A percentile compares a stretch with the other conserved stretches of the same genome.
phyloP scores from a whole-genome alignment of 1,140 invertebrate genomes.

The Lysiphlebus fabarum region DNA sequence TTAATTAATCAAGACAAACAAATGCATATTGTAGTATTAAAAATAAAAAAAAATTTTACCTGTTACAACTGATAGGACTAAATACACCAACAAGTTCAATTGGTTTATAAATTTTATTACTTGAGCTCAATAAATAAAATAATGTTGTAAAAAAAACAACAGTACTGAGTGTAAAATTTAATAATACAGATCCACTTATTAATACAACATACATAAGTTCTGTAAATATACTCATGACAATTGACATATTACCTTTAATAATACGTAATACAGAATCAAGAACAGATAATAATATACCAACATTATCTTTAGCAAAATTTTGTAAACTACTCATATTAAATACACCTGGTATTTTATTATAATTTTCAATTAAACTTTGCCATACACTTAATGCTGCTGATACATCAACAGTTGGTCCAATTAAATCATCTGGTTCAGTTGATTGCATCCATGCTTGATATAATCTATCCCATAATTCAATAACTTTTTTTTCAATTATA shows the following conservation, averaged over 20 bases:
- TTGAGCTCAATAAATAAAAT: constrained; percentile 91
- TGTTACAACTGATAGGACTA: constrained; percentile 61
- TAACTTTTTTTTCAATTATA: constrained; percentile 83
- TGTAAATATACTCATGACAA: constrained; percentile 83
- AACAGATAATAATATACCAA: constrained; percentile 85
- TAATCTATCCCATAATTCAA: constrained; percentile 89
- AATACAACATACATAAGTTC: constrained; percentile 84
- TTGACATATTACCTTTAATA: constrained; percentile 85
- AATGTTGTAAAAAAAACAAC: constrained; percentile 95
- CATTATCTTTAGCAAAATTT: constrained; percentile 85
- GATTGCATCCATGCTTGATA: constrained; percentile 89
- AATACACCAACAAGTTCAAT: constrained; percentile 78
- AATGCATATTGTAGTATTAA: no score
- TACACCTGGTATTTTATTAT: constrained; percentile 67
- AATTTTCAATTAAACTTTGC: constrained; percentile 68
- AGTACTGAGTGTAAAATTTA: constrained; percentile 89
- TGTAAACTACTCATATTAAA: constrained; percentile 74
- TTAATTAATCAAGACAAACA: not conserved
- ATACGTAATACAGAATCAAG: constrained; percentile 91
- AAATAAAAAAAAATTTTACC: constrained; percentile 36
- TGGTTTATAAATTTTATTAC: constrained; percentile 86
- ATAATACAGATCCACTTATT: constrained; percentile 87
- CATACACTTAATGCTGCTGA: constrained; percentile 65
- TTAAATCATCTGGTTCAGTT: constrained; percentile 51
- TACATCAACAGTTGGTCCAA: constrained; percentile 65